Base-by-base conservation (phyloP, 1,140 invertebrate species). In the Procambarus clarkii region DNA sequence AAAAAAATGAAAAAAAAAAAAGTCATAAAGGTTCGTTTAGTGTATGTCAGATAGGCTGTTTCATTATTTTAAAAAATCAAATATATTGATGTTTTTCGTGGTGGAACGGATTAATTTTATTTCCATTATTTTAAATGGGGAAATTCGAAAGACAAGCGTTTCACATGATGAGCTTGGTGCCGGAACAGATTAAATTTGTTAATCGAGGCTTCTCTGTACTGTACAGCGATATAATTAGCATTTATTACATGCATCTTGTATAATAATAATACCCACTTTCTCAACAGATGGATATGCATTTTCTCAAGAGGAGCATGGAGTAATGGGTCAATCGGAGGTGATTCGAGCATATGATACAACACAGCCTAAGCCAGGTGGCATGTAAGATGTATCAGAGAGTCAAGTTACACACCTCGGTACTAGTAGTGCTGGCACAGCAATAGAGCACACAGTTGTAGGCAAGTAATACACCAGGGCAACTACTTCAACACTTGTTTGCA, bases 271-370 rank as follows among this genome's bases (percentile, higher is more conserved):
- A 21, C 18, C 13, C 44, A 58, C 91, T 82, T 74, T 93, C 85
- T 64, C 94, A 95, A 93, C 95, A 99, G 98, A 98, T 97, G 99
- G 99, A 91, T 99, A 98, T 96, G 98, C 99, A 92, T 99, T 99
- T 95, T 99, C 98, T 24, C 98, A 99, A 97, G 98, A 99, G 95
- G 99, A 99, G 96, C 97, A 98, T 94, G 98, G 98, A 91, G 97
- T 97, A 93, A 97, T 99, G 74, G 96, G 97, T 45, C 98, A 99
- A 95, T 97, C 98, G 79, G 97, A 98, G 93, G 96, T 99, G 93
- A 98, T 99, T 94, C 96, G 98, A 94, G 97, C 97, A 48, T 99
- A 99, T 96, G 97, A 98, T 95, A 98, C 98, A 91, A 98, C 93
- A 21, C 92, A 82, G 78, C 93, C 93, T 11, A 93, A 93, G 71